Conservation (phyloP, 2,797 vertebrate species). For the Ctenosaura bakeri region DNA sequence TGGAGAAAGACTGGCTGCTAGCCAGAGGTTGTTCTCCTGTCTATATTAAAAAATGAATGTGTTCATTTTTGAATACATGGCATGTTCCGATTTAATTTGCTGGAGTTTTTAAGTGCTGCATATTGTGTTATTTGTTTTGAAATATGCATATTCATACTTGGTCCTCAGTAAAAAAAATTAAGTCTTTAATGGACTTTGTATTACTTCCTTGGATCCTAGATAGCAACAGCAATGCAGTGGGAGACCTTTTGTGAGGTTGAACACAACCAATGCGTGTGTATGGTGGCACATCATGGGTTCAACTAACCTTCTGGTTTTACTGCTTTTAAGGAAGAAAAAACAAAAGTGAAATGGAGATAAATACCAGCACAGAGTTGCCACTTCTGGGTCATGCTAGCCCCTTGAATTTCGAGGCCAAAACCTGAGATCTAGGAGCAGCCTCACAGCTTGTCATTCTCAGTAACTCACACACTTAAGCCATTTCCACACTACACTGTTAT, state of each 20-base stretch:
- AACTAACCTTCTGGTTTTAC: neutral
- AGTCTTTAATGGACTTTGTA: neutral
- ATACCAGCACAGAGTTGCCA: no score
- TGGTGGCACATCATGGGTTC: no score
- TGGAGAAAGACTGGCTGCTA: neutral
- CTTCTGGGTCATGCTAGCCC: no score
- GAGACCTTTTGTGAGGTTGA: neutral
- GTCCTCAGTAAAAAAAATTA: neutral
- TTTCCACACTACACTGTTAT: no score
- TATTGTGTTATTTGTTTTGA: neutral
- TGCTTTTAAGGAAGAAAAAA: no score
- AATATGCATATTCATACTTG: neutral
- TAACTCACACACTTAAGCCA: no score
- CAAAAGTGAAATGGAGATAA: no score
- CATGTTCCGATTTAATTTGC: conserved; percentile 32
- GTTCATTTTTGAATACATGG: conserved; percentile 1
- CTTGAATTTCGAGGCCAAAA: no score
- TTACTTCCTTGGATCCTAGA: neutral
- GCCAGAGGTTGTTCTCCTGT: conserved; percentile 9
- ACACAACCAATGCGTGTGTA: neutral
- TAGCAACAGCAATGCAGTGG: neutral
- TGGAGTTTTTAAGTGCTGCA: conserved; percentile 5
- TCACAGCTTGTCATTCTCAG: no score
- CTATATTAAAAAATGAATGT: conserved; percentile 9
- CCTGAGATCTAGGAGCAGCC: no score